Conservation (phyloP, 2,888 invertebrate genomes). For the Platypus cylindrus region DNA sequence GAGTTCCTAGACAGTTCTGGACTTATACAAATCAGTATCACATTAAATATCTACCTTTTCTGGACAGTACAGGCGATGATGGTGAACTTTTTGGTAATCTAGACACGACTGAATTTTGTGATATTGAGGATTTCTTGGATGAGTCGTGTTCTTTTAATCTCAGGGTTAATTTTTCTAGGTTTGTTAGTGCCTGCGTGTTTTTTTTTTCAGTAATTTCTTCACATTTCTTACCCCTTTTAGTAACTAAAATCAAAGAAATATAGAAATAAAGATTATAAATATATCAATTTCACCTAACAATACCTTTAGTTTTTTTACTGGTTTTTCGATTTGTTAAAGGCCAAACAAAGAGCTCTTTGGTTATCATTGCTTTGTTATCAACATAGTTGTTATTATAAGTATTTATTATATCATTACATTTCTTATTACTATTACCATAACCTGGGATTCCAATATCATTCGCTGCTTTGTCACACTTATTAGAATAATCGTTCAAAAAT, state of each 20-base stretch:
- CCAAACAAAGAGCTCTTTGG: constrained; percentile 34
- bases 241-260: too few species aligned
- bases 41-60: constrained; percentile 46
- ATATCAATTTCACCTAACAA: not conserved
- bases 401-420: constrained; percentile 15
- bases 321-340: constrained; percentile 34
- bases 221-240: too few species aligned
- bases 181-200: constrained; percentile 43
- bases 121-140: constrained; percentile 32
- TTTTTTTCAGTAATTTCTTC: too few species aligned
- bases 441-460: constrained; percentile 12
- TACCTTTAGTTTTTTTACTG: constrained; percentile 10
- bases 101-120: constrained; percentile 41
- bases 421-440: constrained; percentile 17
- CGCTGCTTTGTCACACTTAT: constrained; percentile 5
- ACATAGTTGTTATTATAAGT: constrained; percentile 11
- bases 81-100: constrained; percentile 67
- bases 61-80: constrained; percentile 57
- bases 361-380: constrained; percentile 13
- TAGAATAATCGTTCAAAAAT: too few species aligned
- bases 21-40: too few species aligned
- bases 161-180: constrained; percentile 45
- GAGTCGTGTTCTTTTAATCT: constrained; percentile 42
- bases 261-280: too few species aligned
- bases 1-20: too few species aligned